Percentiles rank a stretch among this genome's conserved stretches.
Evolutionary conservation across 2,888 invertebrate genomes (phyloP).

Genomic region (Fabriciana adippe): DNA sequence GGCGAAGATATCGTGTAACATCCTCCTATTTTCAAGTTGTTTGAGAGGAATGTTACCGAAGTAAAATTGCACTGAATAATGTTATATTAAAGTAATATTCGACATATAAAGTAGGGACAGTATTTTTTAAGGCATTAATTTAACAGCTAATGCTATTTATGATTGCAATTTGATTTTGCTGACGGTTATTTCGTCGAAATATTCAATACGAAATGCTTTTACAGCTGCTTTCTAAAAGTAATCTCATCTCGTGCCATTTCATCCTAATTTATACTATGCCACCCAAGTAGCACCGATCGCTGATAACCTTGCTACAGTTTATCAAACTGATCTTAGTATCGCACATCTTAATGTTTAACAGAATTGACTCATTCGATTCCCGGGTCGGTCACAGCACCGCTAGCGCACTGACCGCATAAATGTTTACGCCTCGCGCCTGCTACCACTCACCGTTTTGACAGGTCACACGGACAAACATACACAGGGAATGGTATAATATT

Average conservation of each 20-base stretch:
- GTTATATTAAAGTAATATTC: too few relatives aligned
- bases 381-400: constrained; percentile 36
- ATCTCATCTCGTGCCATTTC: neutral
- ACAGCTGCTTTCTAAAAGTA: too few relatives aligned
- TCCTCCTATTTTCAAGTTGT: too few relatives aligned
- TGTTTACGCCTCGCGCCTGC: constrained; percentile 74
- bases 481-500: constrained; percentile 32
- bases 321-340: constrained; percentile 8
- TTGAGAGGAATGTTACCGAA: too few relatives aligned
- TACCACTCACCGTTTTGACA: constrained; percentile 76
- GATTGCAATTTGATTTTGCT: too few relatives aligned
- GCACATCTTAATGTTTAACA: constrained; percentile 20
- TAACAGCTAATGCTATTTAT: too few relatives aligned
- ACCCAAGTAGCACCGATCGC: constrained; percentile 8
- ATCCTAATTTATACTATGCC: neutral
- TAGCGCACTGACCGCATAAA: constrained; percentile 49
- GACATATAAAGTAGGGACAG: too few relatives aligned
- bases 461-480: constrained; percentile 53
- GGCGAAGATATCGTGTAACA: too few relatives aligned
- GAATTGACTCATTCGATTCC: constrained; percentile 42
- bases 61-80: too few relatives aligned
- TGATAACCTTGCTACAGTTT: constrained; percentile 23
- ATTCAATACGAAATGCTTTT: neutral
- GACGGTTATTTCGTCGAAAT: neutral
- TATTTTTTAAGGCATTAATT: too few relatives aligned